These are phyloP conservation scores for Macropus fuliginosus DNA, from an alignment of 2,797 vertebrate genomes.

Conservation along the genomic window DNA sequence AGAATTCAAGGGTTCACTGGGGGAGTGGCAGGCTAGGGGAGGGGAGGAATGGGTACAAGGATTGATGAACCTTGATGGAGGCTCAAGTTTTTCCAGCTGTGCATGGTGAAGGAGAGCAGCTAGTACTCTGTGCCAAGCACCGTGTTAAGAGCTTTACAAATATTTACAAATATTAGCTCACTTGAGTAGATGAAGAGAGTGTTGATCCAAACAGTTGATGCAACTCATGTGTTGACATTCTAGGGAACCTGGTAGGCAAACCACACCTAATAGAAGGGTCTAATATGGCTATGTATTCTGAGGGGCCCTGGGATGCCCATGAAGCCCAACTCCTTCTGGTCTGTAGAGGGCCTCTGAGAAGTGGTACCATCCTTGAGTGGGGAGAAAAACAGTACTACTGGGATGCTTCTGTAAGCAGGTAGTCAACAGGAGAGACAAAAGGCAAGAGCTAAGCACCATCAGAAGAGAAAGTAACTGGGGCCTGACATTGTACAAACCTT, in stretches of 20 bases:
- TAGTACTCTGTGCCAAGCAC: neutral
- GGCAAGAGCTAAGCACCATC: neutral
- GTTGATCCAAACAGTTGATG: neutral
- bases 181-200: neutral
- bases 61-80: neutral
- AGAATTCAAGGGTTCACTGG: neutral
- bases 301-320: neutral
- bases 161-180: neutral
- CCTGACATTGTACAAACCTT: neutral
- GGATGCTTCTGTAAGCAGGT: neutral
- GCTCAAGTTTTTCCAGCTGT: neutral
- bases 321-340: neutral
- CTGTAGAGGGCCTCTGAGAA: neutral
- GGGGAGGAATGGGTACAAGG: neutral
- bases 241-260: neutral
- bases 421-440: neutral
- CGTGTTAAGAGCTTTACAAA: neutral
- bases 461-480: neutral
- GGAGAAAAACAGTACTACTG: neutral
- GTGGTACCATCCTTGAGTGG: neutral
- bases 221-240: neutral
- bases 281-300: neutral
- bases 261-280: neutral
- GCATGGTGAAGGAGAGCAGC: neutral
- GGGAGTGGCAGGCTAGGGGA: neutral